Conservation (phyloP, 2,113 vertebrate species). For the Serilophus lunatus region DNA sequence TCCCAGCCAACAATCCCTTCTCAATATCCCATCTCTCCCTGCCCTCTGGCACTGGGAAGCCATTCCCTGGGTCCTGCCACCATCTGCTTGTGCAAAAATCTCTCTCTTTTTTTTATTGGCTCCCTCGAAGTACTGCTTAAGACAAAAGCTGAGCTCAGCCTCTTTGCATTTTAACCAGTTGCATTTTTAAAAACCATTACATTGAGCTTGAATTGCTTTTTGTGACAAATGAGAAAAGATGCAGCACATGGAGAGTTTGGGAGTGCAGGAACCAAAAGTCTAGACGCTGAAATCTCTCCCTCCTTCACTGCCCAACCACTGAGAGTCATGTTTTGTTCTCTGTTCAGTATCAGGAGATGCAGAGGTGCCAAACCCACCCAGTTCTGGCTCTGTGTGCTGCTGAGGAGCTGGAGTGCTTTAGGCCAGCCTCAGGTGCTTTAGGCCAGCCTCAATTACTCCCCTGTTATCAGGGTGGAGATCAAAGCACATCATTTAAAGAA, state of each 20-base stretch:
- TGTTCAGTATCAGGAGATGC: not conserved
- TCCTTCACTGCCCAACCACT: not conserved
- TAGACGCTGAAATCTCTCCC: not conserved
- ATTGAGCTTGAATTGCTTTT: not conserved
- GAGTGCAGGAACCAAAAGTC: not conserved
- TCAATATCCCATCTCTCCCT: not conserved
- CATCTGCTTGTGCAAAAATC: not conserved
- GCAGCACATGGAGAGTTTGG: not conserved
- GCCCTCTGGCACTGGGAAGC: not conserved
- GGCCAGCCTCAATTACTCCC: not conserved
- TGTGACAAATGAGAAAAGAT: not conserved
- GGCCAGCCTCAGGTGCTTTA: not conserved
- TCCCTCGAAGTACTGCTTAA: not conserved
- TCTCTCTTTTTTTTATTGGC: not conserved
- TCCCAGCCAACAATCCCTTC: not conserved
- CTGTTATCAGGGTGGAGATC: conserved; percentile 17
- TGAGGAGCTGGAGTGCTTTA: not conserved
- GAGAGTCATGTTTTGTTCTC: not conserved
- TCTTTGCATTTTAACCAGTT: not conserved
- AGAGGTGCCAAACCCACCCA: not conserved
- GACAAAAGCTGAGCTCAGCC: not conserved
- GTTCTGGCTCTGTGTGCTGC: not conserved
- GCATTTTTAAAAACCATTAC: not conserved
- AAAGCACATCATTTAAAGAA: conserved; percentile 21
- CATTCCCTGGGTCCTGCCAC: too few species aligned